Evolutionary conservation across 2,888 invertebrate genomes (phyloP), one percentile per base, ranked within the genome.

Genomic region (Brachypalpus laphriformis): DNA sequence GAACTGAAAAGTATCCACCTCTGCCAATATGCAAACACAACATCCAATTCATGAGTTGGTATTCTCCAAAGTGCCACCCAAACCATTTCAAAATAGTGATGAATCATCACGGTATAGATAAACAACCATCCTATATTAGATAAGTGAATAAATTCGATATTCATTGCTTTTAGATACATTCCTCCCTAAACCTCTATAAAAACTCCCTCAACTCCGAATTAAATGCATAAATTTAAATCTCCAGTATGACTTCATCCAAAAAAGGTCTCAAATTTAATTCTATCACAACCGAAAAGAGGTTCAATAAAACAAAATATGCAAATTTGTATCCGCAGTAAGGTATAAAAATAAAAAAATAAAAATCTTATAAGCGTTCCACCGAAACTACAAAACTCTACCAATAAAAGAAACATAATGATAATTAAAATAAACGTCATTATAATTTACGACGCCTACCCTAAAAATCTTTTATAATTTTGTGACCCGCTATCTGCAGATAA

Each of bases 361-460:
- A 42, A 42, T 7, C n/a, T n/a, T n/a, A n/a, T n/a, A n/a, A n/a
- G n/a, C n/a, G n/a, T n/a, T n/a, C n/a, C n/a, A n/a, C n/a, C n/a
- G n/a, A n/a, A n/a, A n/a, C 42, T 42, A 14, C 42, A 42, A 40
- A 14, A 40, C n/a, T 11, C 16, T 16, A 42, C 42, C 7, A 42
- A 42, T 22, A n/a, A n/a, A n/a, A n/a, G n/a, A n/a, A n/a, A n/a
- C n/a, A n/a, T n/a, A 65, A 34, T 31, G 34, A 49, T n/a, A 47
- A 63, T 61, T 65, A 49, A 37, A 16, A 57, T 9, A 57, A 37
- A 57, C 31, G 65, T 65, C 65, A 65, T 31, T 49, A 65, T 49
- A 65, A 65, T 65, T 65, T 65, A 65, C 34, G 65, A 65, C 49
- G 49, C 65, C 49, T 40, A 40, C 49, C 65, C 49, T 49, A 34